A percentile compares a stretch with the other conserved stretches of the same genome.
Conservation (phyloP, 37 sponge, comb jelly and placozoan species). For the Diacarnus erythraeanus region DNA sequence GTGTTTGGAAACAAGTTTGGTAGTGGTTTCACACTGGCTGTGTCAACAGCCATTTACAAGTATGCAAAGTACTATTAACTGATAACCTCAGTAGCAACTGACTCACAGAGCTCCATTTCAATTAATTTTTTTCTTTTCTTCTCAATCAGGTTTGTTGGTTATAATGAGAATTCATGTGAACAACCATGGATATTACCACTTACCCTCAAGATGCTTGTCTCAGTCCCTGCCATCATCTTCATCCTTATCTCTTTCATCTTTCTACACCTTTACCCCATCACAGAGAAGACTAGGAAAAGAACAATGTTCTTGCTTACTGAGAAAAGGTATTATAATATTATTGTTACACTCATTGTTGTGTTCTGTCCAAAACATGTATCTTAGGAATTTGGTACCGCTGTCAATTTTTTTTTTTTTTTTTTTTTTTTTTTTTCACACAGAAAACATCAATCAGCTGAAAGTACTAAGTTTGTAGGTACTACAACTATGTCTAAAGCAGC, state of each 20-base stretch:
- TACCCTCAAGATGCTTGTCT: conserved; percentile 65
- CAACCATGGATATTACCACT: conserved; percentile 65
- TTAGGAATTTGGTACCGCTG: neutral
- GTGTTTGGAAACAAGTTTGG: conserved; percentile 89
- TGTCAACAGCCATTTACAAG: conserved; percentile 79
- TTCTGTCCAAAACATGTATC: neutral
- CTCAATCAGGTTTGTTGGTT: conserved; percentile 60
- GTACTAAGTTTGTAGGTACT: too few species aligned
- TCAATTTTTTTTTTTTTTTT: neutral
- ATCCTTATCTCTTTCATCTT: conserved; percentile 59
- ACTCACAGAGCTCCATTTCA: too few species aligned
- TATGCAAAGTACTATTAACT: too few species aligned
- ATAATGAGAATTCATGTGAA: conserved; percentile 61
- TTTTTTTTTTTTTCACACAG: conserved; percentile 9
- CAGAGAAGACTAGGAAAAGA: conserved; percentile 39
- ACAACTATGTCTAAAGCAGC: too few species aligned
- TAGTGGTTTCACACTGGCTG: conserved; percentile 78
- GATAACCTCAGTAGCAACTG: too few species aligned
- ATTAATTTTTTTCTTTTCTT: neutral
- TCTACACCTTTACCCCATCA: conserved; percentile 71
- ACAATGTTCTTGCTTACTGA: conserved; percentile 32
- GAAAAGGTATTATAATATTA: conserved; percentile 26
- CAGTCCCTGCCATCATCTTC: conserved; percentile 65
- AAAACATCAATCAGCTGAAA: too few species aligned
- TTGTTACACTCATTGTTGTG: neutral